A percentile compares a stretch with the other conserved stretches of the same genome.
Evolutionary conservation across 1,140 invertebrate genomes (phyloP).

Genomic region (Lordiphosa clarofinis): DNA sequence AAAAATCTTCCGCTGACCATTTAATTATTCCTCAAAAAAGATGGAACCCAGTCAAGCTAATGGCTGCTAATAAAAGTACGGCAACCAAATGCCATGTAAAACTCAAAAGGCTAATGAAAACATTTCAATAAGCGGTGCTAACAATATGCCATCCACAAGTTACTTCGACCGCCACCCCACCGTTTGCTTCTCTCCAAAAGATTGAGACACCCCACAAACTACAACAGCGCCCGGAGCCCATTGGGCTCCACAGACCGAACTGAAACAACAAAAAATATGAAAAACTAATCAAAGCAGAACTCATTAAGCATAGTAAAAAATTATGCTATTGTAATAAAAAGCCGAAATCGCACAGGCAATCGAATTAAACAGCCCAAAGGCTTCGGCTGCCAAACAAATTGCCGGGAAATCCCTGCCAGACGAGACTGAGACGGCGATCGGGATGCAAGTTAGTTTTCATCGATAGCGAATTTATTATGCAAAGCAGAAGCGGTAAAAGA

Average conservation of each 20-base stretch:
- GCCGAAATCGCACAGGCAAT: conserved; percentile 69
- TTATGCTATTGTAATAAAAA: conserved; percentile 77
- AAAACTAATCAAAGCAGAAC: conserved; percentile 77
- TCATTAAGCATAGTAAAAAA: conserved; percentile 78
- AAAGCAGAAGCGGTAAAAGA: conserved; percentile 78
- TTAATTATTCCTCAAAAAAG: too few species aligned
- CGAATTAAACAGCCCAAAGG: conserved; percentile 73
- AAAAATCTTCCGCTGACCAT: too few species aligned
- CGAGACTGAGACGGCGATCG: conserved; percentile 19
- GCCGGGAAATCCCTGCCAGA: conserved; percentile 62
- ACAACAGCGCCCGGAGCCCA: conserved; percentile 17
- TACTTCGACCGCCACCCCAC: conserved; percentile 14
- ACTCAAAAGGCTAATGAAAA: conserved; percentile 46
- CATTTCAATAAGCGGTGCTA: conserved; percentile 68
- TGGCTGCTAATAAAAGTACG: background rate
- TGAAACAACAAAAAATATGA: conserved; percentile 46
- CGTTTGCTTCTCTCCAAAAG: background rate
- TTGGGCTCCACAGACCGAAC: conserved; percentile 29
- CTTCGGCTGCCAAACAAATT: conserved; percentile 63
- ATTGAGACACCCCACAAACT: conserved; percentile 63
- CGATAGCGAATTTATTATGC: conserved; percentile 78
- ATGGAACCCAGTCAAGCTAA: too few species aligned
- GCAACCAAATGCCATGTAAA: conserved; percentile 1
- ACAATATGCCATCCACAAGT: conserved; percentile 36
- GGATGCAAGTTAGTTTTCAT: conserved; percentile 74